phyloP scores from a whole-genome alignment of 2,797 vertebrate species.

The Sebastes kiyomatsui region DNA sequence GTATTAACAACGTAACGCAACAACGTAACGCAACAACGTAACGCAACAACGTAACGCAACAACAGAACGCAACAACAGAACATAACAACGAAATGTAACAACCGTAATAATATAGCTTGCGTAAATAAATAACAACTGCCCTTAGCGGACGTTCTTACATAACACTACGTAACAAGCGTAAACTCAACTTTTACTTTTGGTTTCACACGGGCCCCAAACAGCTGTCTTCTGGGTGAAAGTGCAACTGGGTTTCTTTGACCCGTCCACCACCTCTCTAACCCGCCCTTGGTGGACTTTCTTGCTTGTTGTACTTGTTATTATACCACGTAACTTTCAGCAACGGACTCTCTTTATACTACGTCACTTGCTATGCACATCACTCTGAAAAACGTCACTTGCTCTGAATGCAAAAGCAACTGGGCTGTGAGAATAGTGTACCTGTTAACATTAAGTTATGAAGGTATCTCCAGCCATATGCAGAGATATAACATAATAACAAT shows the following conservation, averaged over 20 bases:
- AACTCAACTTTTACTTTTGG: not conserved
- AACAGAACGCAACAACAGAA: not conserved
- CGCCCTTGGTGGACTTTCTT: too few species aligned
- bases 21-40: not conserved
- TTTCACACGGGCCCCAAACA: not conserved
- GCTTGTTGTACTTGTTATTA: too few species aligned
- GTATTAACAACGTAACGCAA: not conserved
- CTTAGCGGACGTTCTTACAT: not conserved
- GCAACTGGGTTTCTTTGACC: too few species aligned
- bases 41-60: not conserved
- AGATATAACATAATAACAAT: not conserved
- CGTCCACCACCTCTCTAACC: accelerated
- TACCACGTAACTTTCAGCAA: too few species aligned
- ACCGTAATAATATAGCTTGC: too few species aligned
- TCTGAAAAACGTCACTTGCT: not conserved
- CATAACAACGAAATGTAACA: not conserved
- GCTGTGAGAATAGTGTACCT: not conserved
- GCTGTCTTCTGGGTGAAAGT: not conserved
- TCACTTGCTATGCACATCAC: too few species aligned
- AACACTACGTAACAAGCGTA: too few species aligned
- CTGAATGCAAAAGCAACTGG: not conserved
- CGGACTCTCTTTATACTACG: too few species aligned
- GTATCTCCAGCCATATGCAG: not conserved
- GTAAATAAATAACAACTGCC: not conserved
- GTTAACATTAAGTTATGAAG: not conserved